Evolutionary conservation across 2,113 vertebrate species (phyloP).

Genomic region (Excalfactoria chinensis): DNA sequence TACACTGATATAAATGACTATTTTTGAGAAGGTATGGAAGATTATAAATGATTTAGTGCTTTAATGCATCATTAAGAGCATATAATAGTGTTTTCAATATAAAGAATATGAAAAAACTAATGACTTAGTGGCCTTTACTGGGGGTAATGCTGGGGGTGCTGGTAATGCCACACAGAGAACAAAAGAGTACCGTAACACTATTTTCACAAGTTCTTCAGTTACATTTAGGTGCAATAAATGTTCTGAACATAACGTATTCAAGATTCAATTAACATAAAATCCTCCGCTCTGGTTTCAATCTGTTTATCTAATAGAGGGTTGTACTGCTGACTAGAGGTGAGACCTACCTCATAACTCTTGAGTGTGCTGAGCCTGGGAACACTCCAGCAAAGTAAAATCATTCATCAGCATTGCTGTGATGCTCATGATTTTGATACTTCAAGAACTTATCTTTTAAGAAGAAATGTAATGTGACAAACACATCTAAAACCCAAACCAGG

Average conservation of each 20-base stretch:
- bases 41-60: conserved; percentile 25
- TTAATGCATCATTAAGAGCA: conserved; percentile 69
- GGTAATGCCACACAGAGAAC: background rate
- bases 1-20: conserved; percentile 39
- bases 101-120: conserved; percentile 62
- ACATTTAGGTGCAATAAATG: conserved; percentile 18
- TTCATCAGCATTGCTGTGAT: background rate
- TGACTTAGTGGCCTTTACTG: conserved; percentile 48
- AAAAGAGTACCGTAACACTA: conserved; percentile 20
- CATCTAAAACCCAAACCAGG: background rate
- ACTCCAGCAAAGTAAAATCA: background rate
- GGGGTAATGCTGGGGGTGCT: conserved; percentile 22
- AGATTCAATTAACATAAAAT: background rate
- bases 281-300: background rate
- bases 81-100: conserved; percentile 42
- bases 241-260: background rate
- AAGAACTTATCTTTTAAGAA: background rate
- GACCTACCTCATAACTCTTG: background rate
- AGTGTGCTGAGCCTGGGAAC: background rate
- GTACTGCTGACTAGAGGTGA: background rate
- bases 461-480: background rate
- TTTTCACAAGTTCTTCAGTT: conserved; percentile 28
- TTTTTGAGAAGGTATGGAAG: conserved; percentile 60
- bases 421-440: background rate
- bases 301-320: background rate